These are phyloP conservation scores for Brachyptera putata DNA, from an alignment of 2,888 invertebrate species.

Conservation along the genomic window DNA sequence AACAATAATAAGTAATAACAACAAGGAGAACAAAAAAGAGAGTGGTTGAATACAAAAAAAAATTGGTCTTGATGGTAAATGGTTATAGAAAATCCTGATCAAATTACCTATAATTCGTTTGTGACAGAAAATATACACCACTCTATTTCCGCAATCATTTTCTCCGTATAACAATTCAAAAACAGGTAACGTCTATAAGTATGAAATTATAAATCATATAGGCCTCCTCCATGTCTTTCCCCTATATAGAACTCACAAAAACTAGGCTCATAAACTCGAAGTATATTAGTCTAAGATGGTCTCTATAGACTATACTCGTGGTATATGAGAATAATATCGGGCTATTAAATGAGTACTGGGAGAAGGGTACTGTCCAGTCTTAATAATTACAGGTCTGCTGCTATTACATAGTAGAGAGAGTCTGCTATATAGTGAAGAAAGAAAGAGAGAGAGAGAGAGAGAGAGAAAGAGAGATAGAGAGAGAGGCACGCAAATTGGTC, in stretches of 20 bases:
- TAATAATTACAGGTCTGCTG: constrained; percentile 3
- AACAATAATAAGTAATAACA: background rate
- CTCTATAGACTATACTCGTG: no score
- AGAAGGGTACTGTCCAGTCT: constrained; percentile 19
- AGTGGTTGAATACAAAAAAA: constrained; percentile 10
- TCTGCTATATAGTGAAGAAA: no score
- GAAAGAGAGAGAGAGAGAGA: no score
- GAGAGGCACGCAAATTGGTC: constrained; percentile 7
- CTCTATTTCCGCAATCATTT: constrained; percentile 27
- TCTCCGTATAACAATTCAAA: constrained; percentile 13
- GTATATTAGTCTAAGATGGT: background rate
- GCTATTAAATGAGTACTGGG: constrained; percentile 5
- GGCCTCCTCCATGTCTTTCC: background rate
- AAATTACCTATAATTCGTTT: constrained; percentile 27
- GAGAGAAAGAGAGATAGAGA: no score
- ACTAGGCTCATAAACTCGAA: background rate
- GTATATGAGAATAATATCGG: constrained; percentile 19
- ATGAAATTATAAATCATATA: constrained; percentile 12
- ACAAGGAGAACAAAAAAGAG: constrained; percentile 11
- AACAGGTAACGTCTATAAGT: constrained; percentile 15
- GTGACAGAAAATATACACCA: constrained; percentile 22
- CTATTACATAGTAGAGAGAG: background rate
- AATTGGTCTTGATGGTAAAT: constrained; percentile 22
- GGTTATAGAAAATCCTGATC: constrained; percentile 18
- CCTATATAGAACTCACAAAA: background rate